Base-by-base conservation (phyloP, 2,113 vertebrate genomes). In the Epinephelus fuscoguttatus region DNA sequence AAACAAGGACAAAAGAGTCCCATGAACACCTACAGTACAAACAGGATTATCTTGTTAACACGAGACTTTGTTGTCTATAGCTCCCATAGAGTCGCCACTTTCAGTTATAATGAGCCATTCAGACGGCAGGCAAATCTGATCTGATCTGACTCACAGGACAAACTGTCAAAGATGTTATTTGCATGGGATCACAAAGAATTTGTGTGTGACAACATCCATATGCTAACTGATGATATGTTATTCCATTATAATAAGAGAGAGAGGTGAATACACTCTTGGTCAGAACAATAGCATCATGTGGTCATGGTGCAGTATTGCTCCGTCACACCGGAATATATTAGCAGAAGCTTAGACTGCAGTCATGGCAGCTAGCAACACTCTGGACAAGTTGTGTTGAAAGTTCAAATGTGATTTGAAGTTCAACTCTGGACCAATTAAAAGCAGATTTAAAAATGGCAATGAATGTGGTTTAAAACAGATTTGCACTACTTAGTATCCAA, bases 51-150 rank as follows among this genome's bases (percentile, higher is more conserved):
- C 25, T 49, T 71, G 49, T 1, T 68, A 53, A 75, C 61, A 61
- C 61, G 67, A 76, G 25, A 75, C 33, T 40, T 27, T 64, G 73
- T 79, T 79, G 47, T 80, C 10, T 69, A 56, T n/a, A 19, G 55
- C 30, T 60, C 3, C 53, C 70, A 79, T 71, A 25, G 63, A 74
- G 37, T 75, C 33, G 52, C n/a, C 4, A 50, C 0, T 15, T 63
- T 59, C 19, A 72, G 1, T 45, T 13, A 37, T 42, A 59, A 50
- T 64, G 40, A 86, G 74, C 56, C 19, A 67, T 73, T 72, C 37
- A 73, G 49, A 21, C 56, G 1, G 25, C 19, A 71, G 45, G 53
- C 21, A n/a, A 40, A 49, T 67, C 4, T 4, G 2, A 19, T 62
- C 27, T 66, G 61, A 3, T 40, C 15, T 59, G 53, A 62, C 74